Evolutionary conservation across 2,888 invertebrate species (phyloP).

Genomic region (Andrena fulva): DNA sequence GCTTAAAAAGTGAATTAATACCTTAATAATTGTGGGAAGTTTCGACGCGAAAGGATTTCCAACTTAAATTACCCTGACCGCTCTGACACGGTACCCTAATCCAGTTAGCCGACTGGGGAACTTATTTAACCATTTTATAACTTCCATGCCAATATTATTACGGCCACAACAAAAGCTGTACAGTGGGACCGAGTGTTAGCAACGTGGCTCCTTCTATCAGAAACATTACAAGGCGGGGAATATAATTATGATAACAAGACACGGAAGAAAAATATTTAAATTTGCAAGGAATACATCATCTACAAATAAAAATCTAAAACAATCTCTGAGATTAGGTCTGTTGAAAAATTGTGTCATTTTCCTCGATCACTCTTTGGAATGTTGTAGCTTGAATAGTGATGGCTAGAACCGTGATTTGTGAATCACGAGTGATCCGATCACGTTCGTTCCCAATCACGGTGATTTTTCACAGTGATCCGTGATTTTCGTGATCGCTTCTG

Average conservation of each 20-base stretch:
- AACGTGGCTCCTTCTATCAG: not conserved
- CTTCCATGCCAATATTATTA: slow-evolving; percentile 54
- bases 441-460: no score
- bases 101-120: slow-evolving; percentile 48
- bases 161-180: slow-evolving; percentile 6
- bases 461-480: no score
- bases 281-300: not conserved
- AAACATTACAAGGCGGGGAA: not conserved
- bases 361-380: not conserved
- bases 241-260: not conserved
- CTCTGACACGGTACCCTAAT: slow-evolving; percentile 49
- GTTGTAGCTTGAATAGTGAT: not conserved
- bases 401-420: no score
- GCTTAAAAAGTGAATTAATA: slow-evolving; percentile 67
- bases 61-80: slow-evolving; percentile 42
- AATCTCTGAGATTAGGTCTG: no score
- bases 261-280: not conserved
- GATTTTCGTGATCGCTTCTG: no score
- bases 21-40: slow-evolving; percentile 59
- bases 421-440: no score
- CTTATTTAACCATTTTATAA: slow-evolving; percentile 60
- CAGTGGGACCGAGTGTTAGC: not conserved
- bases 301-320: no score
- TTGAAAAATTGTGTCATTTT: no score
- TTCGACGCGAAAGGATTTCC: slow-evolving; percentile 21